Evolutionary conservation across 1,140 invertebrate genomes (phyloP), one percentile per base, ranked within the genome.

Genomic region (Halesus radiatus): DNA sequence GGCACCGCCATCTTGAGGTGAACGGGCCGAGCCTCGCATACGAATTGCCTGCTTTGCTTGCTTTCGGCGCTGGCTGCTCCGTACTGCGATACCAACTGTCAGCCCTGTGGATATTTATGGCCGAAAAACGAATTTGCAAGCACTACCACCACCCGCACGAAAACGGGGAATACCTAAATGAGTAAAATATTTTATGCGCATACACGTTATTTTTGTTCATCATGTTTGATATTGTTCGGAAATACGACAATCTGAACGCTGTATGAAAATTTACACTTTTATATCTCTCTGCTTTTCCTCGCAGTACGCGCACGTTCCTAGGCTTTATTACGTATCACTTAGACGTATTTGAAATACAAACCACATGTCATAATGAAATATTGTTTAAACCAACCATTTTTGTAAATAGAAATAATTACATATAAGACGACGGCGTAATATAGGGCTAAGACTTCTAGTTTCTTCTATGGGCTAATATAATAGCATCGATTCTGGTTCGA

Each of bases 91-190:
- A 84, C 83, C 83, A 66, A 84, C 80, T 84, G 83, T 84, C 83
- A 80, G 83, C 80, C 80, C 64, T 23, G 76, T 68, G 83, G 68
- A 84, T 84, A 84, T 84, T 84, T 84, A 84, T 84, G 81, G 83
- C 81, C 81, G 80, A 84, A 84, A 84, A 84, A 84, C 83, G 83
- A 84, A 84, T 84, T 84, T 84, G 83, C 83, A 80, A 84, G 81
- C 70, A 72, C 74, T 77, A 77, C 76, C 60, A 77, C 45, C 60
- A 77, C 45, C 76, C 68, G 75, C 50, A 81, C 76, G 56, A 72
- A 66, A 82, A 82, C 64, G 81, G 76, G 76, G 75, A 62, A 78
- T 76, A 75, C 76, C 81, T 78, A 83, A 83, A 83, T 83, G 81
- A 83, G 81, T 77, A 80, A 83, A 83, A 83, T 83, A 83, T 83